Evolutionary conservation across 2,797 vertebrate species (phyloP).

Genomic region (Remorina albescens): DNA sequence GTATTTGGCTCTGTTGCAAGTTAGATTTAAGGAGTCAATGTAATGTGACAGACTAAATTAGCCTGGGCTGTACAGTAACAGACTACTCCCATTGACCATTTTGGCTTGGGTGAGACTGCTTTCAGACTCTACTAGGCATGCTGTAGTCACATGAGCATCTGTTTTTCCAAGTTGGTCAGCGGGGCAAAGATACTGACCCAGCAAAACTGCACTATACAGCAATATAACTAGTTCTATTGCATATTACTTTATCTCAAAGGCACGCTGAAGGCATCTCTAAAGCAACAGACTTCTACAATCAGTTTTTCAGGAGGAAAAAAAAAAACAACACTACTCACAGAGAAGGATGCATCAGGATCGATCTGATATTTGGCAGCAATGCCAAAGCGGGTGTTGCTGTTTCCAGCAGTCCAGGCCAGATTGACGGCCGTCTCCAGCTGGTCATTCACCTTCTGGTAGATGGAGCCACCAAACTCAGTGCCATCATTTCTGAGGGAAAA

Average conservation of each 20-base stretch:
- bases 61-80: neutral
- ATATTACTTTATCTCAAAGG: neutral
- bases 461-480: constrained; percentile 97
- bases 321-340: constrained; percentile 86
- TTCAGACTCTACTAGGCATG: neutral
- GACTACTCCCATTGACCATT: constrained; percentile 14
- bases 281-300: neutral
- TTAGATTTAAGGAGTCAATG: constrained; percentile 41
- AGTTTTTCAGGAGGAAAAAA: neutral
- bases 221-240: neutral
- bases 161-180: constrained; percentile 14
- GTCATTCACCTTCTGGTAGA: constrained; percentile 98
- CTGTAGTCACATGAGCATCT: neutral
- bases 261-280: neutral
- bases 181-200: neutral
- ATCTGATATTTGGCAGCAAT: constrained; percentile 99
- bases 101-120: neutral
- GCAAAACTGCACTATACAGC: neutral
- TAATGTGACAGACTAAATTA: constrained; percentile 42
- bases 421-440: constrained; percentile 97
- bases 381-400: constrained; percentile 98
- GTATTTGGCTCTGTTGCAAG: constrained; percentile 15
- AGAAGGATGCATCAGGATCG: constrained; percentile 94
- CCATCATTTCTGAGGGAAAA: constrained; percentile 90
- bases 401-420: constrained; percentile 97